phyloP scores from a whole-genome alignment of 2,113 vertebrate genomes.

The Mastomys natalensis region DNA sequence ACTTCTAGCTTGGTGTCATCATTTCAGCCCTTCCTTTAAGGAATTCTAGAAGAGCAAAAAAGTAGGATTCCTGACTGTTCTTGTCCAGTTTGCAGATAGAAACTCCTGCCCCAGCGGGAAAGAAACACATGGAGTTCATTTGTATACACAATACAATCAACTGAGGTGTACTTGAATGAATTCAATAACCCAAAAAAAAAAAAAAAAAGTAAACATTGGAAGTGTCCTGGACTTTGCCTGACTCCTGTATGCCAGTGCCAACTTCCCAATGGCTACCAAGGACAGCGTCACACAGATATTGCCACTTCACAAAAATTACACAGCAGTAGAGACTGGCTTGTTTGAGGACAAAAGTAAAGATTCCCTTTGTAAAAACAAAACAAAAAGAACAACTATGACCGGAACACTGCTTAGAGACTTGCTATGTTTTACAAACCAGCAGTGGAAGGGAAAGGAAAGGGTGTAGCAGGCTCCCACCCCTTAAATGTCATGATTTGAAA shows the following conservation, averaged over 20 bases:
- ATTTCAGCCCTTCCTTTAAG: background rate
- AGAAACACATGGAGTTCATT: background rate
- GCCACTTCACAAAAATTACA: background rate
- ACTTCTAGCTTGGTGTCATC: too few relatives aligned
- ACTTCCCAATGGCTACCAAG: background rate
- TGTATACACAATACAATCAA: background rate
- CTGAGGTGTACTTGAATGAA: background rate
- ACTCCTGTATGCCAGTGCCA: too few relatives aligned
- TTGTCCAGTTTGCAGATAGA: background rate
- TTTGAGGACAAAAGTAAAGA: too few relatives aligned
- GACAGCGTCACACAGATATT: background rate
- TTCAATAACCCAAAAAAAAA: background rate
- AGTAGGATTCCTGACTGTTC: rapidly evolving
- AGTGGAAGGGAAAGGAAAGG: background rate
- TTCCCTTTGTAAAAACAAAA: background rate
- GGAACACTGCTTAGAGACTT: rapidly evolving
- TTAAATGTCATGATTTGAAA: background rate
- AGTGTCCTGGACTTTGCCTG: rapidly evolving
- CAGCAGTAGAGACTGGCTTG: background rate
- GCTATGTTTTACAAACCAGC: background rate
- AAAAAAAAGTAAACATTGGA: background rate
- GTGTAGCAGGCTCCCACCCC: rapidly evolving
- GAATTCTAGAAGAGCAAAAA: background rate
- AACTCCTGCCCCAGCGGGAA: too few relatives aligned
- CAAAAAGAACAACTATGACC: background rate